Conservation (phyloP, 2,113 vertebrate genomes). For the Cacatua alba region DNA sequence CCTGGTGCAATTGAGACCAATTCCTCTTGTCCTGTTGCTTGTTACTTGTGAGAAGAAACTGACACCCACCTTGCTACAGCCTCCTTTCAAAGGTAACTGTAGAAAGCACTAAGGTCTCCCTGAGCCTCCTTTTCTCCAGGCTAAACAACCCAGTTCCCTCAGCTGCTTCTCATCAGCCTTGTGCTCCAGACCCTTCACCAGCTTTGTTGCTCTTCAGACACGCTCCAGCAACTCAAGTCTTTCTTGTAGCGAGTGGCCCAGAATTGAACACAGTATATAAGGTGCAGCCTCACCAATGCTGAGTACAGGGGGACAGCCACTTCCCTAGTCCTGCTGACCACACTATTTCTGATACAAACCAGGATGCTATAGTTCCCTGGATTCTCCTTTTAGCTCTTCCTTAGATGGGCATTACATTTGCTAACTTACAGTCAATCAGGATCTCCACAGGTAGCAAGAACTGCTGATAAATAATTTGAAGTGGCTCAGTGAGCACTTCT, state of each 20-base stretch:
- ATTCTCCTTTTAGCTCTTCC: background rate
- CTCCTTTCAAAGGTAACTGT: background rate
- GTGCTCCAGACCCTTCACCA: background rate
- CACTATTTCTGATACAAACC: background rate
- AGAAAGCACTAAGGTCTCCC: background rate
- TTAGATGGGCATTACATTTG: background rate
- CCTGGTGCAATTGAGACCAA: background rate
- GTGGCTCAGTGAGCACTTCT: background rate
- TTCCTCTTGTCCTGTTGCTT: background rate
- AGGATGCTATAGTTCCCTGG: background rate
- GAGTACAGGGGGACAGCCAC: background rate
- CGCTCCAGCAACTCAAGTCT: rapidly evolving
- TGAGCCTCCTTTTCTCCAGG: background rate
- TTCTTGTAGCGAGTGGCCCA: background rate
- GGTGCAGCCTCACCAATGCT: background rate
- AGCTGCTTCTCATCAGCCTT: rapidly evolving
- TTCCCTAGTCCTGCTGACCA: background rate
- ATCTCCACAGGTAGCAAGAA: background rate
- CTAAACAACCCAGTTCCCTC: background rate
- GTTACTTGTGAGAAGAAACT: background rate
- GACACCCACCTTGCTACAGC: background rate
- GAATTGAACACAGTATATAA: background rate
- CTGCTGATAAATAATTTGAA: background rate
- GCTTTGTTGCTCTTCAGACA: background rate
- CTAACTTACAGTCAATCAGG: background rate